These are phyloP conservation scores for Peromyscus attwateri DNA, from an alignment of 2,797 vertebrate species.

Conservation along the genomic window DNA sequence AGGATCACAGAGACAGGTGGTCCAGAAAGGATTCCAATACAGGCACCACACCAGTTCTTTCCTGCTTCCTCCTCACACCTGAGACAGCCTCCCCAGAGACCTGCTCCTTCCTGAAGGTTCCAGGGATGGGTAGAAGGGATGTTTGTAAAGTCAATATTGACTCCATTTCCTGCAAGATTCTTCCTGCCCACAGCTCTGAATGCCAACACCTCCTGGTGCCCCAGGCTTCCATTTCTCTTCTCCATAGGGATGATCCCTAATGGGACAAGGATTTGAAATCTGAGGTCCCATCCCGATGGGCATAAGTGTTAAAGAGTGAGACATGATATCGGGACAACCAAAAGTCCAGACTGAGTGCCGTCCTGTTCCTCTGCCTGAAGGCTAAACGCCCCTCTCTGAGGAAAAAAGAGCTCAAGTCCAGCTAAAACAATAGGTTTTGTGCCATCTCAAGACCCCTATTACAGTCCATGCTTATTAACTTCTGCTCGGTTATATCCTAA, in stretches of 20 bases:
- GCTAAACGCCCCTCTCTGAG: not conserved
- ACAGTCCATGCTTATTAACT: not conserved
- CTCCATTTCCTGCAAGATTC: not conserved
- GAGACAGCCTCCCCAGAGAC: not conserved
- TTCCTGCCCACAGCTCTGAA: not conserved
- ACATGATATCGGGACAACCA: not conserved
- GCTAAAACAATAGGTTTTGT: not conserved
- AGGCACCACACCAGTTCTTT: not conserved
- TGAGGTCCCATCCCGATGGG: not conserved
- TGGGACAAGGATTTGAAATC: not conserved
- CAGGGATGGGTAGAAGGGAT: not conserved
- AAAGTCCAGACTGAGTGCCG: not conserved
- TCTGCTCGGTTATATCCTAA: not conserved
- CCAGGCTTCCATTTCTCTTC: not conserved
- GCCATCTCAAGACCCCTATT: not conserved
- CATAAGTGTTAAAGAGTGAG: not conserved
- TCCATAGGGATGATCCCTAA: not conserved
- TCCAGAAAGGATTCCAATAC: not conserved
- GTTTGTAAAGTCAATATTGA: not conserved
- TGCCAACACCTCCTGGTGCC: not conserved
- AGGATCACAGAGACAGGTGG: not conserved
- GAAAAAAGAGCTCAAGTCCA: not conserved
- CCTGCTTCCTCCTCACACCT: not conserved
- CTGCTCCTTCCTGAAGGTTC: not conserved
- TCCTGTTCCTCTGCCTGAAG: not conserved